Evolutionary conservation across 2,797 vertebrate genomes (phyloP), one percentile per base, ranked within the genome.

Genomic region (Novumbra hubbsi): DNA sequence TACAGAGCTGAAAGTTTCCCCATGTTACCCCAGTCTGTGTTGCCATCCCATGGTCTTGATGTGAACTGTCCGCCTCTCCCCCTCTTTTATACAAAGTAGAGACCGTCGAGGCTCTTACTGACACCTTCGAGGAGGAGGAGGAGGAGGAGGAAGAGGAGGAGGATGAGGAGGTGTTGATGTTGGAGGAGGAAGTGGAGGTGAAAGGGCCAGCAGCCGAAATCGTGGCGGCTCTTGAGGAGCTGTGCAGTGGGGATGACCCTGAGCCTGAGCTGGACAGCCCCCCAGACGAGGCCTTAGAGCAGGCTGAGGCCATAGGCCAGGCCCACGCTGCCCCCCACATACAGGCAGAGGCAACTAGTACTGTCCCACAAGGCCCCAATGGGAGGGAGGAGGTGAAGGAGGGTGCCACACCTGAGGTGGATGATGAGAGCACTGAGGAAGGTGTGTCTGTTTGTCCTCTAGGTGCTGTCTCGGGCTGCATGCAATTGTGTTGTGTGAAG

Each of bases 31-130:
- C 93, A 94, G 90, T 94, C 91, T 94, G 92, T 96, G 90, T 95
- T 96, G 93, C 94, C 55, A 60, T 12, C 55, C 90, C 94, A 84
- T 93, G 92, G 93, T 94, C 88, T 94, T 96, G 93, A 94, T 94
- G 93, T 97, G 83, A 86, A 93, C 92, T 97, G 83, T 87, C 93
- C 92, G 93, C 95, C 93, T 97, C 94, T 96, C 93, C 94, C 91
- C 94, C 89, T 83, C 94, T 84, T 94, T 89, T 90, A 90, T 86
- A 93, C 96, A 87, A 94, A 96, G 95, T 96, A 95, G 95, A 96
- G 93, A 93, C 91, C 79, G 91, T 96, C 94, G 94, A 96, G 93
- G 93, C 94, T 93, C 92, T 94, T 91, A 91, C 91, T 87, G 91
- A 70, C 76, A 87, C 94, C 89, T 90, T 95, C 90, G 93, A 94